Base-by-base conservation (phyloP, 1,140 invertebrate genomes). In the Aleiodes sp. region DNA sequence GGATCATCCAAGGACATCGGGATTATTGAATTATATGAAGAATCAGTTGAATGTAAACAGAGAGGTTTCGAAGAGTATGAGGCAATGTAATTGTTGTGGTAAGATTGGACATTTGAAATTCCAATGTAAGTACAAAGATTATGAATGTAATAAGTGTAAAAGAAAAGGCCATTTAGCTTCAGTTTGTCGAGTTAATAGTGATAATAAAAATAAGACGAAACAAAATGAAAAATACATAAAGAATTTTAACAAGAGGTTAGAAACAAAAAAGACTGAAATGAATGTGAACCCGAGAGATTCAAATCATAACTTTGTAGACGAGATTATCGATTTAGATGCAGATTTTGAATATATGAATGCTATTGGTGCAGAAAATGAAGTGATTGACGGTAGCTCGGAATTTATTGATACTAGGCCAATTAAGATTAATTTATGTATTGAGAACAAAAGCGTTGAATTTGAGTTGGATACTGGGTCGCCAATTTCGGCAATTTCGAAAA, bases 41-140 rank as follows among this genome's bases (percentile, higher is more conserved):
- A 56, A 56, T 21, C 24, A 66, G 7, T 7, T 19, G 35, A 63
- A 37, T 24, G 12, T 19, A 43, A 61, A 16, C 19, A 24, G 1
- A 2, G 2, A 16, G 2, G 14, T 3, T 41, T n/a, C n/a, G n/a
- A n/a, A n/a, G n/a, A 41, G 2, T 12, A 31, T 10, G 12, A 56
- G 28, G 28, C 28, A 43, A 12, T 79, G 76, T 39, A 65, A 57
- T 35, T 73, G 73, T 33, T 69, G 65, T 60, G 70, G 64, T 60
- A 61, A 43, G 39, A 63, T 3, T 3, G 64, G 64, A 21, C 69
- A 71, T 35, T 43, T 12, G n/a, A 37, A 60, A 24, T 37, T n/a
- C n/a, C 19, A 35, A 10, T 73, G 72, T 65, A 52, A 43, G 35
- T 73, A 24, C 14, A 71, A 52, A 65, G 21, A 52, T 33, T 73